These are phyloP conservation scores for Globia sparganii DNA, from an alignment of 2,888 invertebrate species.

Conservation along the genomic window DNA sequence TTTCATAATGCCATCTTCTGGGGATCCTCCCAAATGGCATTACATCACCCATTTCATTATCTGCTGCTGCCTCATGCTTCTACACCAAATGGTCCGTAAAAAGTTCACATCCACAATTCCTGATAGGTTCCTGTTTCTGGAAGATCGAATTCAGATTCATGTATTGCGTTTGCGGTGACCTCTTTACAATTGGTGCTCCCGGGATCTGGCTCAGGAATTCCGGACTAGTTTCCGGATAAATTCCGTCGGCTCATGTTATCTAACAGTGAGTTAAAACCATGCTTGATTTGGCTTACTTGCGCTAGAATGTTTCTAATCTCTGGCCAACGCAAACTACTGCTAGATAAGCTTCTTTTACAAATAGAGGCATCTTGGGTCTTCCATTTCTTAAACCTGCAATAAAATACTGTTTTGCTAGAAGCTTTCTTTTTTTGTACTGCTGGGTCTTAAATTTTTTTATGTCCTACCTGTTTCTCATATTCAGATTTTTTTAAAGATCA, in stretches of 20 bases:
- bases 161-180: conserved; percentile 34
- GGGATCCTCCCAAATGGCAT: not conserved
- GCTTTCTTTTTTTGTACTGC: not conserved
- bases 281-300: conserved; percentile 5
- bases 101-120: not conserved
- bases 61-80: not conserved
- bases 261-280: conserved; percentile 21
- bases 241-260: conserved; percentile 28
- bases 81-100: not conserved
- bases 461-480: not conserved
- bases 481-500: not conserved
- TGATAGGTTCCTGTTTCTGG: conserved; percentile 4
- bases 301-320: conserved; percentile 3
- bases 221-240: conserved; percentile 49
- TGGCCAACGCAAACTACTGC: not conserved
- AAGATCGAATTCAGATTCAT: conserved; percentile 2
- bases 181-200: conserved; percentile 31
- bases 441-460: not conserved
- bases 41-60: not conserved
- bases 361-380: not conserved
- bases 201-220: conserved; percentile 41
- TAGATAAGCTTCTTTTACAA: conserved; percentile 10
- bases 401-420: not conserved
- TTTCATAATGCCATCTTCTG: not conserved
- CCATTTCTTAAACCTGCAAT: not conserved